Base-by-base conservation (phyloP, 2,888 invertebrate genomes). In the Amiota mariae region DNA sequence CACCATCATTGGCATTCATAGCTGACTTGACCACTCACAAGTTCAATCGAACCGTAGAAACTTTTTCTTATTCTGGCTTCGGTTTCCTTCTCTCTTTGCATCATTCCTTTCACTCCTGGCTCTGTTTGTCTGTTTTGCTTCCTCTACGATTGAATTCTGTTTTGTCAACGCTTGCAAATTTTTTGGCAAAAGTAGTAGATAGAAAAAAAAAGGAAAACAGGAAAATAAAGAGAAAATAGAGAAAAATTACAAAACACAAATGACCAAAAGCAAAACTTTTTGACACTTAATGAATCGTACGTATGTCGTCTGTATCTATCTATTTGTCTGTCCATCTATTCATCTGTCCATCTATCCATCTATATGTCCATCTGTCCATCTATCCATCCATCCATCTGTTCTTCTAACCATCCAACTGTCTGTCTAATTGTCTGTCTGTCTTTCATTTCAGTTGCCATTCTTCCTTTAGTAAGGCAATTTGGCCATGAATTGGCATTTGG, bases 211-310 rank as follows among this genome's bases (percentile, higher is more conserved):
- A 20, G 63, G 63, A 51, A 51, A 51, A 51, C 4, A 51, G 11
- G 12, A 63, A 11, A 20, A 63, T 24, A 63, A 36, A 63, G 9
- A n/a, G 13, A 24, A 63, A 63, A 20, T 18, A 13, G 13, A 18
- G 18, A 20, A 24, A 24, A n/a, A 20, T 8, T 15, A 18, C 18
- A 59, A 11, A 76, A 76, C 81, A 79, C 81, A 76, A 82, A 77
- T 85, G 86, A 79, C 83, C 86, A 80, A 84, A 83, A 78, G 80
- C 81, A 79, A 85, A 83, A 83, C 80, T 83, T 83, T 85, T 78
- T 79, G 86, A 80, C 83, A 83, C 86, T 81, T 85, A 83, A 85
- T 83, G 86, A 83, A 83, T 80, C 78, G 79, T 68, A 68, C 67
- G 67, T 54, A 68, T 59, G 59, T 11, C 20, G 59, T 59, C 11